Evolutionary conservation across 2,113 vertebrate species (phyloP).

Genomic region (Hippocampus mohnikei): DNA sequence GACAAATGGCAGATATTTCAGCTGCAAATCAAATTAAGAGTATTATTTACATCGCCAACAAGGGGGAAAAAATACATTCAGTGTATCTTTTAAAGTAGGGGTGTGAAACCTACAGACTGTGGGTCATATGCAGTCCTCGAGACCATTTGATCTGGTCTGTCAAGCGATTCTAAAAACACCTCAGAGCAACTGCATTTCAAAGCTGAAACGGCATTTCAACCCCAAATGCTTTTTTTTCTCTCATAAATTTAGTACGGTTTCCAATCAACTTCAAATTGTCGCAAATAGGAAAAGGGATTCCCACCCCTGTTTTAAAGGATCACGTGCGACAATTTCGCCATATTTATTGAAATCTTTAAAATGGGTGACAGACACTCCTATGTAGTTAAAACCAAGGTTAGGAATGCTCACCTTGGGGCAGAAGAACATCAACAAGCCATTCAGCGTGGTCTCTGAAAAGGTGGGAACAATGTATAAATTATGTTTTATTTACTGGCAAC

Average conservation of each 20-base stretch:
- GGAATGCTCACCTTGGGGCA: constrained; percentile 90
- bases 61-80: not conserved
- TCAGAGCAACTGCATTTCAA: not conserved
- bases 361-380: not conserved
- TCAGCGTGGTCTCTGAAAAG: constrained; percentile 88
- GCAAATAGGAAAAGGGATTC: not conserved
- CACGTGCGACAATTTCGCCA: not conserved
- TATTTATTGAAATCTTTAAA: not conserved
- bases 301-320: not conserved
- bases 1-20: constrained; percentile 99
- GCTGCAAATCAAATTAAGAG: constrained; percentile 84
- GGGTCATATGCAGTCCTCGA: not conserved
- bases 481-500: not conserved
- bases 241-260: not conserved
- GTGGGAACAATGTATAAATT: constrained; percentile 30
- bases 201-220: not conserved
- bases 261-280: not conserved
- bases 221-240: not conserved
- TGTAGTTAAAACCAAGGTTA: not conserved
- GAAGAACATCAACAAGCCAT: constrained; percentile 96
- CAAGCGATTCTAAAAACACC: not conserved
- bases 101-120: not conserved
- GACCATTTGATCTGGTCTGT: not conserved
- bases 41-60: not conserved
- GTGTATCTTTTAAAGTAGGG: not conserved